Conservation (phyloP, 2,113 vertebrate genomes). For the Callipepla squamata region DNA sequence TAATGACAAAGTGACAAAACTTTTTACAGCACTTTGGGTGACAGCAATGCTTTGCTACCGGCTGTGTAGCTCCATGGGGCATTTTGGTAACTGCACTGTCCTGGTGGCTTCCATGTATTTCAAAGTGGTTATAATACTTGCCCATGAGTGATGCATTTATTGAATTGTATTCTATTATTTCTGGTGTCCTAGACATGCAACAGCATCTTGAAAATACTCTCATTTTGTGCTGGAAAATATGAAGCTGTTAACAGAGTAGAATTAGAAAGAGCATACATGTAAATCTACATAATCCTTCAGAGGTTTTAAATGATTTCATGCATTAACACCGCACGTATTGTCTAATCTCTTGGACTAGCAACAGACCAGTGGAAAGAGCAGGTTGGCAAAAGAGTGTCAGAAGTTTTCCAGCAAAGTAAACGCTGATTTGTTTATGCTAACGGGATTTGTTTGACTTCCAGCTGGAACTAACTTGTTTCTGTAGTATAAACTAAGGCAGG, state of each 20-base stretch:
- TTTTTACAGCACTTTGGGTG: background rate
- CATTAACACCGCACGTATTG: background rate
- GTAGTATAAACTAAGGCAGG: background rate
- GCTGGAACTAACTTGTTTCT: background rate
- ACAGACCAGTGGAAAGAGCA: background rate
- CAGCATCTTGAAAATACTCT: background rate
- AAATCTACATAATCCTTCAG: constrained; percentile 7
- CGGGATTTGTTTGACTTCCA: background rate
- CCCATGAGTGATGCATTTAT: background rate
- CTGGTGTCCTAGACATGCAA: background rate
- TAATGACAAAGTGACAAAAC: background rate
- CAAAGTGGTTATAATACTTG: background rate
- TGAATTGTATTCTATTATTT: background rate
- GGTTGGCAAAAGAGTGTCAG: background rate
- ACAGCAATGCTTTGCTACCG: background rate
- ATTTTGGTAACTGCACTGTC: background rate
- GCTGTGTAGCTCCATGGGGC: background rate
- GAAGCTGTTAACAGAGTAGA: background rate
- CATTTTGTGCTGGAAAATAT: background rate
- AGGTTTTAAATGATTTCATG: background rate
- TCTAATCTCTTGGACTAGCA: background rate
- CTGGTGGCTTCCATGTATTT: background rate
- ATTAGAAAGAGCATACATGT: background rate
- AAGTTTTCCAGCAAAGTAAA: constrained; percentile 6
- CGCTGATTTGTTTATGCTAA: background rate